A percentile compares a stretch with the other conserved stretches of the same genome.
These are phyloP conservation scores for Hippocampus barbouri DNA, from an alignment of 2,113 vertebrate species.

Conservation along the genomic window DNA sequence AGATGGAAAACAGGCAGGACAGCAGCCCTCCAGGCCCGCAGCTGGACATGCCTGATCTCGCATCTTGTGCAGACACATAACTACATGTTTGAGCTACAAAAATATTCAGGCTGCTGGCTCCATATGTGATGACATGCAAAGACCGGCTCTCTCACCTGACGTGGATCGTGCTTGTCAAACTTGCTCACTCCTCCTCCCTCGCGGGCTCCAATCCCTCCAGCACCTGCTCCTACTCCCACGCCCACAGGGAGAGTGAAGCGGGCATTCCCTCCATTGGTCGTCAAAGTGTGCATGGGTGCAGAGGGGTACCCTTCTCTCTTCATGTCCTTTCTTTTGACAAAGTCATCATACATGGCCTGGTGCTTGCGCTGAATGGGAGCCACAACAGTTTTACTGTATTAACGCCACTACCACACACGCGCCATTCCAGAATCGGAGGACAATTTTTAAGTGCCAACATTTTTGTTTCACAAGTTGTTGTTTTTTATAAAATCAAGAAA, in stretches of 20 bases:
- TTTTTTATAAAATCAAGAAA: background rate
- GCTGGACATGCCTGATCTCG: no score
- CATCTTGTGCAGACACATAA: no score
- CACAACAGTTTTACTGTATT: background rate
- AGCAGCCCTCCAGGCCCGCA: no score
- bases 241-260: conserved; percentile 47
- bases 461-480: background rate
- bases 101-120: background rate
- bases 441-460: background rate
- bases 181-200: conserved; percentile 62
- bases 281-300: conserved; percentile 56
- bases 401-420: background rate
- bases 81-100: no score
- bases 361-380: conserved; percentile 69
- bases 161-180: conserved; percentile 75
- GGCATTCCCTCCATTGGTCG: conserved; percentile 52
- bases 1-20: no score
- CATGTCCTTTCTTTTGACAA: conserved; percentile 79
- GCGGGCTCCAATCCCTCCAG: conserved; percentile 38
- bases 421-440: background rate
- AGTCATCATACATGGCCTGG: conserved; percentile 79
- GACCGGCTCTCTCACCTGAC: conserved; percentile 56
- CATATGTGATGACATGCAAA: background rate
- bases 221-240: conserved; percentile 35
- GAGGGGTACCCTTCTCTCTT: conserved; percentile 75